Conservation (phyloP, 2,113 vertebrate genomes). For the Chunga burmeisteri region DNA sequence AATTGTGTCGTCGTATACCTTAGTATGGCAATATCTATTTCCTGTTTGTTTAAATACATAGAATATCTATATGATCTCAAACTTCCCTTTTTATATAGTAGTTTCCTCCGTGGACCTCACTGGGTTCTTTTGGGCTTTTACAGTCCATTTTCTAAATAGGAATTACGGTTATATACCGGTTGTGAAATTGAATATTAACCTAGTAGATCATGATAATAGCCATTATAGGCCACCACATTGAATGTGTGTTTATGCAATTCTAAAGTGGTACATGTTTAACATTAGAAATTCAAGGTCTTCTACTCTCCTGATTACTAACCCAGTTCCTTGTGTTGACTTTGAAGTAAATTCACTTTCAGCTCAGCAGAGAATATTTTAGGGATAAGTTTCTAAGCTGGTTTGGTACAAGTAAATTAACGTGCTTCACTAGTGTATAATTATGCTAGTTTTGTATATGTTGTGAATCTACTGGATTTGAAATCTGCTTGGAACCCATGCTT, state of each 20-base stretch:
- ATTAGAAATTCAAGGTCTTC: neutral
- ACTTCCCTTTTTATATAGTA: neutral
- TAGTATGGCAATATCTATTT: neutral
- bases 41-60: neutral
- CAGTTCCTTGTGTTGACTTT: neutral
- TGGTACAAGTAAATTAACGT: neutral
- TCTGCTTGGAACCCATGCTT: neutral
- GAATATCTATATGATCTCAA: neutral
- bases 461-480: neutral
- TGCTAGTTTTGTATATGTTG: neutral
- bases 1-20: neutral
- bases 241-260: neutral
- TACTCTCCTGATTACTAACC: neutral
- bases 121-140: neutral
- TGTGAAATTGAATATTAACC: neutral
- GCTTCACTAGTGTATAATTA: neutral
- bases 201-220: neutral
- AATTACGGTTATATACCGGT: neutral
- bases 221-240: neutral
- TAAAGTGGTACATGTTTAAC: neutral
- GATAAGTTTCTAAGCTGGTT: neutral
- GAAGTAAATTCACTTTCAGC: neutral
- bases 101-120: neutral
- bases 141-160: neutral
- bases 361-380: neutral